Evolutionary conservation across 2,797 vertebrate species (phyloP), one percentile per base, ranked within the genome.

Genomic region (Pseudopleuronectes americanus): DNA sequence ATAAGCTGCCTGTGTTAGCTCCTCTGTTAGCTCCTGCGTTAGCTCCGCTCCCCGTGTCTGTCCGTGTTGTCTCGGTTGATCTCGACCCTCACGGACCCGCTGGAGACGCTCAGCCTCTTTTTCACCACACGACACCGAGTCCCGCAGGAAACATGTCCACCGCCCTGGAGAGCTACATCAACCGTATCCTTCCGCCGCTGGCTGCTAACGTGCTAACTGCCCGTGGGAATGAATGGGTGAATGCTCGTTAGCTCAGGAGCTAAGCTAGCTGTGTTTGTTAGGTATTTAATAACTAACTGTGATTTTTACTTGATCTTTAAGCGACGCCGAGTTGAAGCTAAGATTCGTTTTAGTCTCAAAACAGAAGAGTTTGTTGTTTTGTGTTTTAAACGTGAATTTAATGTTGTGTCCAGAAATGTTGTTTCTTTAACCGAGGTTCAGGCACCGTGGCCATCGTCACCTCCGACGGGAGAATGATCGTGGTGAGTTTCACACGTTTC

Each of bases 401-500:
- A 36, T 28, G 2, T 73, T 65, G 57, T 55, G 8, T 65, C 3
- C 23, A 56, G 16, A 31, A 43, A 21, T 13, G 16, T 57, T 41
- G 41, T 68, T 93, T 89, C 93, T 91, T 96, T 95, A 89, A 95
- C 83, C 70, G 49, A 53, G 60, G 28, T 36, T 33, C 87, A 99
- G 98, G 97, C 71, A 99, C 98, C 1, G 97, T 99, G 84, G 97
- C 98, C 71, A 97, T 99, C 62, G 93, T 99, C 79, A 99, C 98
- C 24, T 97, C 97, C 12, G 98, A 99, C 83, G 98, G 97, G 31
- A 95, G 98, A 81, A 99, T 99, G 98, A 99, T 99, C 52, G 98
- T 99, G 95, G 98, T 99, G 91, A 95, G 94, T 94, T 52, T 1
- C 8, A 5, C 0, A 23, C 26, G 7, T 4, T 62, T 49, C 10